Evolutionary conservation across 2,888 invertebrate species (phyloP), one percentile per base, ranked within the genome.

Genomic region (Asteroscopus sphinx): DNA sequence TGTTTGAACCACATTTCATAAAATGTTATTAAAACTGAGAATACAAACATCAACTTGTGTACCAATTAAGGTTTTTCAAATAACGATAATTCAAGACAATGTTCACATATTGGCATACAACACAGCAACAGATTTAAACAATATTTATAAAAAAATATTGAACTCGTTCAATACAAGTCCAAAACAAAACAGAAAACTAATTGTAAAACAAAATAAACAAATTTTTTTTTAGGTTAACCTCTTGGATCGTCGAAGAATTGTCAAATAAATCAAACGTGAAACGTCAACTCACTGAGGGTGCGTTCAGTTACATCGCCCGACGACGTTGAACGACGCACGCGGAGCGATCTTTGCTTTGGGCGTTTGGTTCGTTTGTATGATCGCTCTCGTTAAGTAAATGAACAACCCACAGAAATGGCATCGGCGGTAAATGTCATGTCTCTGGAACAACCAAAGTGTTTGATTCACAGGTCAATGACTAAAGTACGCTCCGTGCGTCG

Each of bases 191-290:
- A 48, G 15, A 61, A 68, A 47, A 65, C 37, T 25, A 42, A 36
- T 33, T 61, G 15, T 6, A 39, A 47, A 66, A 67, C 67, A 68
- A 76, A 79, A 80, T 73, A 80, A 80, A 79, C 77, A 79, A 77
- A 40, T 21, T 13, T 9, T 32, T 1, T 77, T 80, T 55, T 51
- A 80, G 80, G 80, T 80, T 80, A 79, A 79, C 79, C 77, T 65
- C n/a, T 59, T 40, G 39, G 54, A 70, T 81, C 83, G 76, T 83
- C 81, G 73, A 79, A 59, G 66, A 82, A 80, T 70, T 72, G 80
- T 82, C 82, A 82, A 58, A 25, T 3, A 17, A 7, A 25, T 41
- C 30, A 37, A 36, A 17, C n/a, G 2, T n/a, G n/a, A 12, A 42
- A 52, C 30, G 42, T 35, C 25, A 32, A 6, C 33, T n/a, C n/a